Base-by-base conservation (phyloP, 2,113 vertebrate genomes). In the Thamnaconus septentrionalis region DNA sequence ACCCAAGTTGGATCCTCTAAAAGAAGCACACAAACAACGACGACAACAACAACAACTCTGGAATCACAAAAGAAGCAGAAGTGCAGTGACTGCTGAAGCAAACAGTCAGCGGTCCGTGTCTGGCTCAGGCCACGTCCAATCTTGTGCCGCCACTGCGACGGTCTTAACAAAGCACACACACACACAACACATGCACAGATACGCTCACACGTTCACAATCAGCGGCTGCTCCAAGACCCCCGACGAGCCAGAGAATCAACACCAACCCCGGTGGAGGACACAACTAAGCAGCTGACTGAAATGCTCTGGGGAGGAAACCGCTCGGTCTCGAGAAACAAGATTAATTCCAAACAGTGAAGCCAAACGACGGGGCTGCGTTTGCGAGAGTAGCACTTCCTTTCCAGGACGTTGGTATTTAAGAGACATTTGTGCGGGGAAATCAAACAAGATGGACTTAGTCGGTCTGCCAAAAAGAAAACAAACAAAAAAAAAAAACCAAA, bases 401-500 rank as follows among this genome's bases (percentile, higher is more conserved):
- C 84, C 57, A 50, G 80, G 77, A 89, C 64, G 64, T 79, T 88
- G 77, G 72, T 71, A 78, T 79, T 72, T 67, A 68, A 84, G 18
- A 74, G 81, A 83, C 75, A 77, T 83, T 71, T 71, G 75, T 77
- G 71, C 54, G 76, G 75, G 67, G 66, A 67, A 76, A 82, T 74
- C 60, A 60, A 79, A 71, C 66, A 53, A 75, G 66, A 84, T 82
- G 83, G 84, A 88, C 86, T 83, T 75, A 79, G 81, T 75, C 75
- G 79, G 90, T 87, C 89, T 91, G 90, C 90, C 87, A 70, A 88
- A 93, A 31, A 31, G 18, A 31, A 31, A 31, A 31, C 18, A 31
- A 31, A 31, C 18, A 31, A 31, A 31, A 31, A 31, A 31, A 31
- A 31, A 31, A 31, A 94, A 96, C 94, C 95, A 97, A 96, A 98